Evolutionary conservation across 2,888 invertebrate genomes (phyloP), one percentile per base, ranked within the genome.

Genomic region (Agonopterix subpropinquella): DNA sequence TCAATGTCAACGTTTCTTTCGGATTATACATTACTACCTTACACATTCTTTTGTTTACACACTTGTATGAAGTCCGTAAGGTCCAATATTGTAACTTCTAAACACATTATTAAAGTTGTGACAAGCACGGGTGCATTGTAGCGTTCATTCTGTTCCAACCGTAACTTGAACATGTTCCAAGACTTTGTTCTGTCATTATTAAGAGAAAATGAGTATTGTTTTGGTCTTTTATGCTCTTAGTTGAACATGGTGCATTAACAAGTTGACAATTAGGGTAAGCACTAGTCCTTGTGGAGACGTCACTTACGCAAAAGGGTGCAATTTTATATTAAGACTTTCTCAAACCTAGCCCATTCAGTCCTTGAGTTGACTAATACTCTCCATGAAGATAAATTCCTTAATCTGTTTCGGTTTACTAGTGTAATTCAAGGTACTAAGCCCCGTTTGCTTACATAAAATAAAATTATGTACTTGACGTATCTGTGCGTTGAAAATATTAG

Each of bases 1-100:
- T 80, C 77, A 80, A 73, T 80, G 82, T 82, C 82, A 79, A 78
- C 80, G 77, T 82, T 83, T 81, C 82, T 77, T 80, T 79, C 70
- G 78, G 82, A 80, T 80, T 81, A 80, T 70, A 70, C 52, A 65
- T 61, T 63, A 65, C 78, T 59, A 75, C 60, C 48, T 47, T 63
- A 54, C 42, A n/a, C 39, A 18, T 68, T 46, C 67, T 35, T 13
- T 8, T 37, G 5, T 45, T 10, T 4, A 8, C 41, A 37, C 15
- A 48, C 57, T 56, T 75, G 61, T 53, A 3, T 1, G 28, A 1
- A 37, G 0, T 1, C 0, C 0, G 47, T 65, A 77, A 56, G 52
- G 67, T 58, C 47, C 39, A 59, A 51, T 61, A 62, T 66, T 45
- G 49, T 18, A 36, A 52, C 45, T 43, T 51, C 45, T 10, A 45